phyloP scores from a whole-genome alignment of 2,888 invertebrate genomes.

The Stenolophus ochropezus region DNA sequence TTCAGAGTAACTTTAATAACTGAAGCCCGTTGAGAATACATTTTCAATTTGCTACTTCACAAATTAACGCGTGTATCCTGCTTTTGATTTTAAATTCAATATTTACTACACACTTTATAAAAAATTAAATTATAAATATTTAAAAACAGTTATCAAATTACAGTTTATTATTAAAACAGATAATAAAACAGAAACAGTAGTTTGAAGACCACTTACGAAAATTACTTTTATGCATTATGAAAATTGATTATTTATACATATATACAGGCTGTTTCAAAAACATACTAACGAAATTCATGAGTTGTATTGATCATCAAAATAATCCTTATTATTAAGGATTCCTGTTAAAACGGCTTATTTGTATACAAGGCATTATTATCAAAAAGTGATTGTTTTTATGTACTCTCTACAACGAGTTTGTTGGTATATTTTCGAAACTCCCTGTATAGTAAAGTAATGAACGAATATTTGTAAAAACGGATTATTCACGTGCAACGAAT shows the following conservation, averaged over 20 bases:
- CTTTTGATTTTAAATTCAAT: conserved; percentile 11
- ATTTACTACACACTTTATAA: background rate
- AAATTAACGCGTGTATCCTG: conserved; percentile 3
- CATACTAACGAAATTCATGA: no score
- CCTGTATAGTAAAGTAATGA: no score
- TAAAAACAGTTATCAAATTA: background rate
- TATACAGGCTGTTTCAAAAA: no score
- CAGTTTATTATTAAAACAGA: background rate
- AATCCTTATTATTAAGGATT: no score
- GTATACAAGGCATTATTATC: no score
- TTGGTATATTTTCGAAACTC: no score
- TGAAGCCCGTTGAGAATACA: conserved; percentile 25
- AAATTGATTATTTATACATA: background rate
- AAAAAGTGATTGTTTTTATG: no score
- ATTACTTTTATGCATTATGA: background rate
- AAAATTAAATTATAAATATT: background rate
- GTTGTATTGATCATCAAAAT: no score
- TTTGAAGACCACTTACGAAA: background rate
- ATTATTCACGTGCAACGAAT: no score
- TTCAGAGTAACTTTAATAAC: conserved; percentile 8
- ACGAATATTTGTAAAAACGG: no score
- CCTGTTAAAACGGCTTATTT: no score
- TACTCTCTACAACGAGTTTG: no score
- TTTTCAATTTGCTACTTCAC: conserved; percentile 16
- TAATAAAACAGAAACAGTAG: background rate